These are phyloP conservation scores for Drosophila pruinosa DNA, from an alignment of 1,140 invertebrate genomes.

Conservation along the genomic window DNA sequence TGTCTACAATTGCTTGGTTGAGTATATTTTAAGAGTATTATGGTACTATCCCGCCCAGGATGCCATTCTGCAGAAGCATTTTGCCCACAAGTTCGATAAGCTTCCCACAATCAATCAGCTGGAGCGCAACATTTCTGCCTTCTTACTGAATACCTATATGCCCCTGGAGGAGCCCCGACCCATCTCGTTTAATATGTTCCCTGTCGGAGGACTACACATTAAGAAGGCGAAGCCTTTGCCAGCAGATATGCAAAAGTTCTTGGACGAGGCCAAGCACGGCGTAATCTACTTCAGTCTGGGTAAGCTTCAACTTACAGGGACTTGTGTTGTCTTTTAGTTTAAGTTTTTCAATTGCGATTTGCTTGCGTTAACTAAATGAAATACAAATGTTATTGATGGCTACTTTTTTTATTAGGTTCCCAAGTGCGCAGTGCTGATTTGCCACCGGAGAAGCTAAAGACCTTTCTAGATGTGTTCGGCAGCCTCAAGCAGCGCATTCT, in stretches of 20 bases:
- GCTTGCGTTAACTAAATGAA: too few species aligned
- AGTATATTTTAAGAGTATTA: slow-evolving; percentile 44
- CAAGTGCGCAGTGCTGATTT: slow-evolving; percentile 78
- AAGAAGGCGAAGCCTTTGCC: slow-evolving; percentile 77
- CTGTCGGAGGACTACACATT: slow-evolving; percentile 84
- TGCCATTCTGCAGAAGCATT: slow-evolving; percentile 65
- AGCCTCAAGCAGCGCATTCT: slow-evolving; percentile 84
- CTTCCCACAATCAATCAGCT: slow-evolving; percentile 83
- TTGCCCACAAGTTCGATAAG: slow-evolving; percentile 37
- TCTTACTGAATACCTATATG: slow-evolving; percentile 84
- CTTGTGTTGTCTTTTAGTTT: too few species aligned
- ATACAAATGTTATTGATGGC: too few species aligned
- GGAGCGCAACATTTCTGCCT: slow-evolving; percentile 83
- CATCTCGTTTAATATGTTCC: slow-evolving; percentile 82
- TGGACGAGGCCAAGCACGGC: slow-evolving; percentile 83
- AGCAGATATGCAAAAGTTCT: slow-evolving; percentile 60
- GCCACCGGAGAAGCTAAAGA: slow-evolving; percentile 80
- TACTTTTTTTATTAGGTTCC: slow-evolving; percentile 31
- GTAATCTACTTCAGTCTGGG: slow-evolving; percentile 86
- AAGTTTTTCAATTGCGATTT: too few species aligned
- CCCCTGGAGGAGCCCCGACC: slow-evolving; percentile 82
- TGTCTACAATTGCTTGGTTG: slow-evolving; percentile 41
- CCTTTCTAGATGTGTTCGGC: slow-evolving; percentile 84
- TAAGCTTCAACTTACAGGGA: background rate
- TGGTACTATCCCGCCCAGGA: slow-evolving; percentile 69